Conservation (phyloP, 2,113 vertebrate species). For the Ailurus styani region DNA sequence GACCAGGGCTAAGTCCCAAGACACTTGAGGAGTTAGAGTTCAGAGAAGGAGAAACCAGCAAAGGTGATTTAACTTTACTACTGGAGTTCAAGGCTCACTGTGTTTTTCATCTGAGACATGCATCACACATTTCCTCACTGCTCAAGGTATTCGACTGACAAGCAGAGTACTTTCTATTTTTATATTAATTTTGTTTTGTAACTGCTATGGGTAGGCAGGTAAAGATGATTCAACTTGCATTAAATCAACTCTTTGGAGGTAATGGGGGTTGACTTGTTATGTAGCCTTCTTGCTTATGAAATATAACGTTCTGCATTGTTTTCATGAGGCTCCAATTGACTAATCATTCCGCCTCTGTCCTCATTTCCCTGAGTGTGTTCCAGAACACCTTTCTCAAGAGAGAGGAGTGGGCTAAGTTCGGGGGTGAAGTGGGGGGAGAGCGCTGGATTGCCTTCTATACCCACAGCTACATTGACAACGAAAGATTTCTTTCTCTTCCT, state of each 20-base stretch:
- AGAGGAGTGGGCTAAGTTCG: background rate
- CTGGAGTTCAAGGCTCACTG: background rate
- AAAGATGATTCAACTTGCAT: slow-evolving; percentile 41
- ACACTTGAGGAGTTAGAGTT: background rate
- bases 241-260: background rate
- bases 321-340: background rate
- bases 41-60: background rate
- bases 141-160: background rate
- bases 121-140: background rate
- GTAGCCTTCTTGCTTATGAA: background rate
- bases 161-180: slow-evolving; percentile 31
- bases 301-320: background rate
- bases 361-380: background rate
- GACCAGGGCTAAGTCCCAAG: background rate
- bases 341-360: background rate
- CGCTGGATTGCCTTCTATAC: background rate
- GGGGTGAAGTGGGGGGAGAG: background rate
- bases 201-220: background rate
- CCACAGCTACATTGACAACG: background rate
- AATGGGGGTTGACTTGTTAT: background rate
- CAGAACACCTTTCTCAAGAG: background rate
- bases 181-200: slow-evolving; percentile 45
- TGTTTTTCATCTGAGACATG: background rate
- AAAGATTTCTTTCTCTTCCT: background rate
- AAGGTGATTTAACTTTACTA: background rate